Evolutionary conservation across 2,113 vertebrate genomes (phyloP).

Genomic region (Laterallus jamaicensis): DNA sequence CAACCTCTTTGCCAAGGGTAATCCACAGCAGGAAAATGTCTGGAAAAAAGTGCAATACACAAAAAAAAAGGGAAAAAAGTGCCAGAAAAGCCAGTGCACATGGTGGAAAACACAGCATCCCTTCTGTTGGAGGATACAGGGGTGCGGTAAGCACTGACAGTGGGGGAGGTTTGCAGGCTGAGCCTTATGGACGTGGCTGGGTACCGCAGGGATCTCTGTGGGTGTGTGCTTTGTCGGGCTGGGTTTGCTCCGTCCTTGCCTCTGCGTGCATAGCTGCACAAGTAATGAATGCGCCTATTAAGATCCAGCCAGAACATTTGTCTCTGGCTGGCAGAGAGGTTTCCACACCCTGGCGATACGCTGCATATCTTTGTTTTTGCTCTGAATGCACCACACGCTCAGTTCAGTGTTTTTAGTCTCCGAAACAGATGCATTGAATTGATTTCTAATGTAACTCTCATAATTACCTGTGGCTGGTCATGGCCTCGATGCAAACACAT

Average conservation of each 20-base stretch:
- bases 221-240: not conserved
- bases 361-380: not conserved
- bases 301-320: not conserved
- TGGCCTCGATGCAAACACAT: not conserved
- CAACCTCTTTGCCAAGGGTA: not conserved
- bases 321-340: not conserved
- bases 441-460: not conserved
- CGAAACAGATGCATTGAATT: not conserved
- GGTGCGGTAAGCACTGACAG: fast-evolving
- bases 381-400: fast-evolving
- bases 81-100: not conserved
- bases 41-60: not conserved
- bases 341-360: fast-evolving
- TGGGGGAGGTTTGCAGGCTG: not conserved
- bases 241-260: not conserved
- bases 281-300: not conserved
- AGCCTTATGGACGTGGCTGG: fast-evolving
- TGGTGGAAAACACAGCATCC: fast-evolving
- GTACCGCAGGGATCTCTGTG: not conserved
- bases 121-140: fast-evolving
- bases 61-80: not conserved
- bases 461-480: not conserved
- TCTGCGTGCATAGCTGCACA: not conserved
- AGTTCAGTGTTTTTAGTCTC: not conserved
- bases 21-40: not conserved